A percentile compares a stretch with the other conserved stretches of the same genome.
These are phyloP conservation scores for Psococerastis gibbosa DNA, from an alignment of 2,888 invertebrate species.

Conservation along the genomic window DNA sequence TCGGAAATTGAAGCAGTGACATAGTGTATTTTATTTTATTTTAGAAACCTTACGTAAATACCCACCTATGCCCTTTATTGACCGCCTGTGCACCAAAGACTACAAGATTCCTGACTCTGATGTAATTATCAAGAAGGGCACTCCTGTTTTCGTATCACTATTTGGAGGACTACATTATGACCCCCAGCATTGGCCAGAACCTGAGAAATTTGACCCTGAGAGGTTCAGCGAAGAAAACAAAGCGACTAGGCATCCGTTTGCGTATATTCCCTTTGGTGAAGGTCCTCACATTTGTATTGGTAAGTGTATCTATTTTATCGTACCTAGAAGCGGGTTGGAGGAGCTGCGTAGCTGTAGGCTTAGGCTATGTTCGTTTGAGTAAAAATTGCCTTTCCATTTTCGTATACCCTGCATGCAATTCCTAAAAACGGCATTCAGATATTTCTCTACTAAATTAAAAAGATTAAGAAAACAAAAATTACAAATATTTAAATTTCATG, in stretches of 20 bases:
- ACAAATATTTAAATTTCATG: no score
- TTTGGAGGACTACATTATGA: conserved; percentile 3
- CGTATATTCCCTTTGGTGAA: conserved; percentile 15
- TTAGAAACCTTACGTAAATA: conserved; percentile 4
- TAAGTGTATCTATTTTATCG: conserved; percentile 10
- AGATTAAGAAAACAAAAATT: no score
- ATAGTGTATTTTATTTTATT: no score
- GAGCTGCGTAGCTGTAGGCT: no score
- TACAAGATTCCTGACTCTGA: conserved; percentile 9
- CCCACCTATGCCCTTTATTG: conserved; percentile 5
- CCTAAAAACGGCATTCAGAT: no score
- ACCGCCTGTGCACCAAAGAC: conserved; percentile 1
- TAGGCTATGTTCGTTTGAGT: no score
- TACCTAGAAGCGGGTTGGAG: no score
- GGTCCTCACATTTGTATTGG: conserved; percentile 16
- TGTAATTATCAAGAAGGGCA: conserved; percentile 1
- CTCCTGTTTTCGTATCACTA: conserved; percentile 5
- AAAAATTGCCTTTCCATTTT: no score
- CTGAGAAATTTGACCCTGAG: conserved; percentile 14
- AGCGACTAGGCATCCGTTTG: conserved; percentile 7
- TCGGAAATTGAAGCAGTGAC: no score
- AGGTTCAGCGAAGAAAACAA: conserved; percentile 14
- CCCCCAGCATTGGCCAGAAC: conserved; percentile 11
- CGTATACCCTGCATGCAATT: no score
- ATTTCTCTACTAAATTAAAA: no score